Percentiles rank a stretch among this genome's conserved stretches.
Conservation (phyloP, 2,113 vertebrate genomes). For the Corythornis vintsioides region DNA sequence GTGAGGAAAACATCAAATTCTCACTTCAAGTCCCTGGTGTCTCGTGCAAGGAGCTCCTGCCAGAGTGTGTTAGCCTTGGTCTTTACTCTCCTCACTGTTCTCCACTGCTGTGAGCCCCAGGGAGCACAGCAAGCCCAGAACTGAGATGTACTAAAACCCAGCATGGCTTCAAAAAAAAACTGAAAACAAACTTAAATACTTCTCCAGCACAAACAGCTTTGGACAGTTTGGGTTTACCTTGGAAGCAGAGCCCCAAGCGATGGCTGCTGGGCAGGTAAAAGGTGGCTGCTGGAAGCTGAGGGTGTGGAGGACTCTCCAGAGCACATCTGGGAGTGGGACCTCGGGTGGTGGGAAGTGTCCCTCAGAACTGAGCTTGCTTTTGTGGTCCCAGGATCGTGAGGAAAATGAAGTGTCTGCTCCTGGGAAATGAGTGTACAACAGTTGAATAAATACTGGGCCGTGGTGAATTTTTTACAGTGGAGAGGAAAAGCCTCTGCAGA, state of each 20-base stretch:
- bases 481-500: background rate
- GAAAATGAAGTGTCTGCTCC: background rate
- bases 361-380: background rate
- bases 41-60: background rate
- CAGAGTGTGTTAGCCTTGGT: background rate
- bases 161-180: background rate
- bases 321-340: rapidly evolving
- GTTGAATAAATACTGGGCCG: background rate
- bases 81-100: background rate
- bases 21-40: background rate
- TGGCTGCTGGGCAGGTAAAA: background rate
- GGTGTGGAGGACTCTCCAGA: background rate
- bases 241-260: background rate
- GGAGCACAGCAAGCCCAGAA: background rate
- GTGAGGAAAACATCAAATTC: background rate
- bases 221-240: background rate
- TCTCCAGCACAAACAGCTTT: background rate
- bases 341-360: background rate
- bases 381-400: background rate
- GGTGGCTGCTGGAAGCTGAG: background rate
- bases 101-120: background rate
- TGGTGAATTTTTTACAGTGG: background rate
- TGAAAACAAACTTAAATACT: background rate
- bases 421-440: background rate
- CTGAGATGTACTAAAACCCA: background rate